Conservation (phyloP, 2,888 invertebrate species). For the Brachylomia viminalis region DNA sequence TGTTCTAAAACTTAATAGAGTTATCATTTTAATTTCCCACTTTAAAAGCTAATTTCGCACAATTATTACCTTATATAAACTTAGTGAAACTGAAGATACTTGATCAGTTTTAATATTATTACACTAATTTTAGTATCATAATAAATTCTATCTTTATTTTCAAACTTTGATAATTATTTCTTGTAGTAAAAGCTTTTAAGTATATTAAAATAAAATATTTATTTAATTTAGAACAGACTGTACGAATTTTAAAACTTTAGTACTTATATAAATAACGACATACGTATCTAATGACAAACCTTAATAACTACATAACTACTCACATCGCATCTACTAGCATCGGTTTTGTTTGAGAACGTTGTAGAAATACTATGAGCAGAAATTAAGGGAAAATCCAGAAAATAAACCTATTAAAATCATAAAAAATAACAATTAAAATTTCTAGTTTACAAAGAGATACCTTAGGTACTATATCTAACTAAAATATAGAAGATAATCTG, state of each 20-base stretch:
- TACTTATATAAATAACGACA: slow-evolving; percentile 11
- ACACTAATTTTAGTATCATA: slow-evolving; percentile 14
- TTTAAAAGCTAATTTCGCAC: slow-evolving; percentile 43
- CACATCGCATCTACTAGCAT: too few relatives aligned
- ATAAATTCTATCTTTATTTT: slow-evolving; percentile 31
- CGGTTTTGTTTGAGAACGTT: too few relatives aligned
- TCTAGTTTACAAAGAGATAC: background rate
- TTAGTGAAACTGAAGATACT: slow-evolving; percentile 11
- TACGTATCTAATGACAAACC: background rate
- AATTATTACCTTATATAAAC: slow-evolving; percentile 43
- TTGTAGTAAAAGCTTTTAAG: slow-evolving; percentile 21
- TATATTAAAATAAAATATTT: slow-evolving; percentile 15
- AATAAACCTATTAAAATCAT: background rate
- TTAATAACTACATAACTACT: background rate
- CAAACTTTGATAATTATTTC: slow-evolving; percentile 43
- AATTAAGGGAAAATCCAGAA: background rate
- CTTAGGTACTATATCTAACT: background rate
- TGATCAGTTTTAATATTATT: slow-evolving; percentile 32
- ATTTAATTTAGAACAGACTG: slow-evolving; percentile 13
- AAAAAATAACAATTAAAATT: background rate
- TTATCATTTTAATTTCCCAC: slow-evolving; percentile 30
- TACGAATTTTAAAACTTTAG: slow-evolving; percentile 5
- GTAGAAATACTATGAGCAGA: background rate
- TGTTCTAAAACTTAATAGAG: slow-evolving; percentile 29
- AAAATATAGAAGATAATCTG: background rate